phyloP scores from a whole-genome alignment of 2,888 invertebrate genomes.

The Dugesia japonica region DNA sequence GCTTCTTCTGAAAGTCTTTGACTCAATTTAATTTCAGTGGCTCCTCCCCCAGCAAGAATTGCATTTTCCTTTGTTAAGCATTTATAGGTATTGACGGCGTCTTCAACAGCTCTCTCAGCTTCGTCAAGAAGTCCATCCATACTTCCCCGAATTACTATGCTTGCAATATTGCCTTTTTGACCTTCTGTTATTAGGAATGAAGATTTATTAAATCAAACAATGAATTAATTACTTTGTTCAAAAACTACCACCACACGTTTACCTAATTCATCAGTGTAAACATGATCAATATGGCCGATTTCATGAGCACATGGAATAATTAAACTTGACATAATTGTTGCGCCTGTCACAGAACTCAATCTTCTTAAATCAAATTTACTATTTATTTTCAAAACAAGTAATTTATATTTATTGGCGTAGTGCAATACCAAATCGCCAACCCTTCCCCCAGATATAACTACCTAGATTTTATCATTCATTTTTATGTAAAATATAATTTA shows the following conservation, averaged over 20 bases:
- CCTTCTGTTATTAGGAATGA: constrained; percentile 20
- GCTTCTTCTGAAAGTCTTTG: constrained; percentile 69
- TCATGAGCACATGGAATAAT: constrained; percentile 76
- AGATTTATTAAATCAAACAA: neutral
- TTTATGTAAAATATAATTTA: constrained; percentile 44
- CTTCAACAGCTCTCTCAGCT: constrained; percentile 88
- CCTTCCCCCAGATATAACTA: constrained; percentile 86
- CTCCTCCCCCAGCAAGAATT: constrained; percentile 80
- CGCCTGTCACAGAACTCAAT: constrained; percentile 70
- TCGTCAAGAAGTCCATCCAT: constrained; percentile 98
- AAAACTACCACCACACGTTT: constrained; percentile 83
- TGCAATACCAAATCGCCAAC: constrained; percentile 95
- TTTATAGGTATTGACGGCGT: constrained; percentile 96
- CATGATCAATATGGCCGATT: constrained; percentile 72
- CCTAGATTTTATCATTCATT: constrained; percentile 72
- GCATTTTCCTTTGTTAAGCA: constrained; percentile 57
- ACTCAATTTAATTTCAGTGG: constrained; percentile 79
- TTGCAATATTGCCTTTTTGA: constrained; percentile 55
- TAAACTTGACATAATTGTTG: constrained; percentile 57
- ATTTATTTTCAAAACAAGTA: constrained; percentile 82
- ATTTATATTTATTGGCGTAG: constrained; percentile 77
- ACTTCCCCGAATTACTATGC: constrained; percentile 80
- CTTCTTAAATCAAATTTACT: constrained; percentile 92
- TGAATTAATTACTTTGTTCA: constrained; percentile 54
- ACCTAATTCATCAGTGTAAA: constrained; percentile 77